Base-by-base conservation (phyloP, 35 echinoderm and acorn worm genomes). In the Ophiothrix spiculata region DNA sequence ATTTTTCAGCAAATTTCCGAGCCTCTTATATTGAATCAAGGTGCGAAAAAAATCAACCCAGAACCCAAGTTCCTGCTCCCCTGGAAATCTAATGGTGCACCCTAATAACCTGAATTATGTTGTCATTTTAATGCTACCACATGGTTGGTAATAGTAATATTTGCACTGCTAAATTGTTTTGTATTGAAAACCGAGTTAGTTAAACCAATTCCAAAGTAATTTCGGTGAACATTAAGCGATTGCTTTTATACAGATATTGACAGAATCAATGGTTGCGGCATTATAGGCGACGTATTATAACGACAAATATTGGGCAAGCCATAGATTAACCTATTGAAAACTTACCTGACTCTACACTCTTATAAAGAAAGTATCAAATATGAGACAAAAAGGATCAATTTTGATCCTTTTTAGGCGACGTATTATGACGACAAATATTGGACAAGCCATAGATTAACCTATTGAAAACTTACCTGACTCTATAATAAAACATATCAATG, bases 151-250 rank as follows among this genome's bases (percentile, higher is more conserved):
- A n/a, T 69, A 15, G 60, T 28, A n/a, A 25, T 69, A 2, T 69
- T 12, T n/a, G 3, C 17, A 25, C 29, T 2, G 60, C 25, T 28
- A 25, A 69, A 69, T 69, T 12, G 29, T 69, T 69, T 69, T 28
- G 16, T 69, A 69, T 69, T 69, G 60, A 69, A 69, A 69, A 25
- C 23, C 2, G 60, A 15, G 29, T 69, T 69, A 28, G 17, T 69
- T 69, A 69, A 69, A 69, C 60, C 29, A 69, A 69, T 69, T 69
- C 60, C 25, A 69, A 69, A 69, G 60, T 69, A 69, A 69, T 69
- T 15, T 69, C 60, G 60, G 60, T 28, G 60, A 69, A 25, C 16
- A 69, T 28, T 69, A 69, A 69, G 60, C 29, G 60, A 69, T 69
- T n/a, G 60, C 60, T 69, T 69, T 69, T 69, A 69, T 69, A 28